Evolutionary conservation across 2,113 vertebrate genomes (phyloP).

Genomic region (Hippocampus abdominalis): DNA sequence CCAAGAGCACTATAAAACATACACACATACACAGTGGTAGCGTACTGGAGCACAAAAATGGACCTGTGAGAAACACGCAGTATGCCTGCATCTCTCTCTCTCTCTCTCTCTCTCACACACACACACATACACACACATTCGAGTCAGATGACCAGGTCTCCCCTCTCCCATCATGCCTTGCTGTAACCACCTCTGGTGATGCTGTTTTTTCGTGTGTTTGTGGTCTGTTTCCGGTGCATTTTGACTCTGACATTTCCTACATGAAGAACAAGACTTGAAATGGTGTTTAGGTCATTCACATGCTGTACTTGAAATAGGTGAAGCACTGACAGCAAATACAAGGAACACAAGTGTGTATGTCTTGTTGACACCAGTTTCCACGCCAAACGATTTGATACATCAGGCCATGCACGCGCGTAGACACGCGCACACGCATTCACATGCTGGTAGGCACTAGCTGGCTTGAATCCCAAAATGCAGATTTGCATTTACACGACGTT

Average conservation of each 20-base stretch:
- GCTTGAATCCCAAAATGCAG: not conserved
- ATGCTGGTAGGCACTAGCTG: not conserved
- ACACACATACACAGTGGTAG: slow-evolving; percentile 1
- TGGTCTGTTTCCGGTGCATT: not conserved
- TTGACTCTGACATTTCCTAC: not conserved
- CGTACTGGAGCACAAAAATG: slow-evolving; percentile 16
- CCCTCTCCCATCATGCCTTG: slow-evolving; percentile 43
- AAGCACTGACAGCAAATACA: not conserved
- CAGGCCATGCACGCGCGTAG: not conserved
- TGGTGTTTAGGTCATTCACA: not conserved
- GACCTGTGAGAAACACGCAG: slow-evolving; percentile 1
- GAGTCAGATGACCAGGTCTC: not conserved
- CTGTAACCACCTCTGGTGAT: slow-evolving; percentile 16
- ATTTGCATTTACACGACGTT: not conserved
- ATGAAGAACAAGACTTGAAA: not conserved
- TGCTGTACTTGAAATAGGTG: not conserved
- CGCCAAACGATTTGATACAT: not conserved
- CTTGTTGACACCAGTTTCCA: not conserved
- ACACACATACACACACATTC: slow-evolving; percentile 4
- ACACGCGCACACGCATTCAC: not conserved
- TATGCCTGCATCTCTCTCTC: slow-evolving; percentile 27
- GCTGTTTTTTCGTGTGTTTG: slow-evolving; percentile 15
- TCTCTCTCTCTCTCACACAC: slow-evolving; percentile 2
- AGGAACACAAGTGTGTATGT: not conserved
- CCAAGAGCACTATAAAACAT: slow-evolving; percentile 84